Conservation (phyloP, 2,888 invertebrate species). For the Conomelus anceps region DNA sequence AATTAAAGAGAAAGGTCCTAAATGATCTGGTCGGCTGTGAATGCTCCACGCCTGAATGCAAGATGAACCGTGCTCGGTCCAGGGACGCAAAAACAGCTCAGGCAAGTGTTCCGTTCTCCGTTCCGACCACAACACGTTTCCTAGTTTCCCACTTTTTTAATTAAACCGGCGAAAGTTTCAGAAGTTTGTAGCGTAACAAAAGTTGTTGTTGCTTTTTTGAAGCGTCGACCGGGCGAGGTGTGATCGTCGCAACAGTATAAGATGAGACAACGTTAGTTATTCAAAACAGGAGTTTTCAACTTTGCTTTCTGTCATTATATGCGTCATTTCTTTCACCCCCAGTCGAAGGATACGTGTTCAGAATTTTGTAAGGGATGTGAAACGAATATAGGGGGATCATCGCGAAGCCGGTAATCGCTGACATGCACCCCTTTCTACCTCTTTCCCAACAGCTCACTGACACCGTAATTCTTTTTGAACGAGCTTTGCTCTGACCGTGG, state of each 20-base stretch:
- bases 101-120: neutral
- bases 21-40: neutral
- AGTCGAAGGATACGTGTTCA: neutral
- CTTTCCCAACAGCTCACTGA: no score
- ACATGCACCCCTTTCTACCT: neutral
- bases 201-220: neutral
- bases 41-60: neutral
- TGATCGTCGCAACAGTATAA: neutral
- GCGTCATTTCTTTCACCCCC: neutral
- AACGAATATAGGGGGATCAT: neutral
- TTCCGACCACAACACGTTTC: neutral
- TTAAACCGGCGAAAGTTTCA: neutral
- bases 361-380: neutral
- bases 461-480: neutral
- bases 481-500: neutral
- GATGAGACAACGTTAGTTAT: neutral
- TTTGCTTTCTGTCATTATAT: conserved; percentile 10
- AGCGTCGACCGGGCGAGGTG: neutral
- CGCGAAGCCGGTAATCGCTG: neutral
- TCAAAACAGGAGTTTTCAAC: conserved; percentile 11
- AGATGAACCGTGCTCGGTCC: neutral
- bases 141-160: neutral
- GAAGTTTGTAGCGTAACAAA: neutral
- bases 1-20: neutral
- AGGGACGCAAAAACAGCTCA: neutral